Percentiles rank a stretch among this genome's conserved stretches.
Conservation (phyloP, 2,888 invertebrate species). For the Anoplius nigerrimus region DNA sequence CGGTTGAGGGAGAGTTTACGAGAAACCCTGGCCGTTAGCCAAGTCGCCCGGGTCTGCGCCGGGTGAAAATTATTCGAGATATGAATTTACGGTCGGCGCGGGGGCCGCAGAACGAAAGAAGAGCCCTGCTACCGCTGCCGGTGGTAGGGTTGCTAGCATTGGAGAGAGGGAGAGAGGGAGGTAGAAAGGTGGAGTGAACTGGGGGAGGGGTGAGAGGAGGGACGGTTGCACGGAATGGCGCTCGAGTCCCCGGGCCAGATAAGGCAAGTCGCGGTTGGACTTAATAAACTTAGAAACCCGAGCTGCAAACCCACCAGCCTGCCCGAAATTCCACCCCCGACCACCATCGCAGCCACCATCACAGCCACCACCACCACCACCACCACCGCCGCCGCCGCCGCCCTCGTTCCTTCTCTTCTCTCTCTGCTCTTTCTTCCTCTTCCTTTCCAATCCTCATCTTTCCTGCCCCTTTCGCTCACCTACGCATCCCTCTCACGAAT, state of each 20-base stretch:
- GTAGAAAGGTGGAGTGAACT: neutral
- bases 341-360: conserved; percentile 42
- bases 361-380: conserved; percentile 11
- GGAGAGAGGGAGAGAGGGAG: neutral
- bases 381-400: conserved; percentile 11
- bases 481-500: conserved; percentile 53
- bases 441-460: conserved; percentile 15
- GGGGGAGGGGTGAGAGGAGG: neutral
- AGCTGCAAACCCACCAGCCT: conserved; percentile 49
- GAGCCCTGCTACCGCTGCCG: conserved; percentile 14
- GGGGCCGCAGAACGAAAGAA: conserved; percentile 50
- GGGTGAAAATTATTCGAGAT: conserved; percentile 73
- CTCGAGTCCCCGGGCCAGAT: conserved; percentile 54
- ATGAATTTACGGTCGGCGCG: conserved; percentile 69
- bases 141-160: conserved; percentile 4
- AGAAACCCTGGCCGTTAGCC: conserved; percentile 60
- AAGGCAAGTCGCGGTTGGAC: conserved; percentile 64
- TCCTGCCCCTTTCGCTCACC: conserved; percentile 38
- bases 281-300: conserved; percentile 67
- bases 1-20: conserved; percentile 49
- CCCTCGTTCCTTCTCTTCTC: neutral
- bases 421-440: conserved; percentile 18
- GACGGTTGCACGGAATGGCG: conserved; percentile 35
- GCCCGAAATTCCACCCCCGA: conserved; percentile 58
- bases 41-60: conserved; percentile 56